These are phyloP conservation scores for Lysiphlebus fabarum DNA, from an alignment of 1,140 invertebrate species.

Conservation along the genomic window DNA sequence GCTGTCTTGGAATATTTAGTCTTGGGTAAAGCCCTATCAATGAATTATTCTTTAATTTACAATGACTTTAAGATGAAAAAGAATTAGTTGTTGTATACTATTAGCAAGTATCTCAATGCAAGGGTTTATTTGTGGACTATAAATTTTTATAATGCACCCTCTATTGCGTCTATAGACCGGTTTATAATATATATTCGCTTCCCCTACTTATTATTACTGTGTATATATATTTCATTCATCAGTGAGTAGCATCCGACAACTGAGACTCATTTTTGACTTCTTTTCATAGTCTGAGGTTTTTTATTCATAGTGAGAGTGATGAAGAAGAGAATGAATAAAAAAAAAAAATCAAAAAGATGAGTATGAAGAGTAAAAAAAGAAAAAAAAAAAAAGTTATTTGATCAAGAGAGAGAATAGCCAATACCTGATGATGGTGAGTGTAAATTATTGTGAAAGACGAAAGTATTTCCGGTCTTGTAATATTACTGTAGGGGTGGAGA, in stretches of 20 bases:
- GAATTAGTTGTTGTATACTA: conserved; percentile 16
- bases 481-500: conserved; percentile 13
- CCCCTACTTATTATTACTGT: not conserved
- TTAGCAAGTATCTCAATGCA: conserved; percentile 22
- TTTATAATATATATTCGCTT: not conserved
- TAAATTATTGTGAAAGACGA: conserved; percentile 9
- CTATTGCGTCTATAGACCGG: conserved; percentile 13
- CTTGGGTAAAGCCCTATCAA: no score
- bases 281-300: conserved; percentile 8
- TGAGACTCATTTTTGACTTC: conserved; percentile 24
- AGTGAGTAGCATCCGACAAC: not conserved
- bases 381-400: not conserved
- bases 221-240: conserved; percentile 9
- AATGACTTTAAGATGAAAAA: conserved; percentile 1
- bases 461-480: conserved; percentile 29
- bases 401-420: not conserved
- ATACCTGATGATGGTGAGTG: conserved; percentile 10
- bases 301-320: not conserved
- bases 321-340: conserved; percentile 7
- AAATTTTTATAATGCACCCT: conserved; percentile 26
- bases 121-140: conserved; percentile 28
- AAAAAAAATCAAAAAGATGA: not conserved
- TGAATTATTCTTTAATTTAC: no score
- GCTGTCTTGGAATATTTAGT: no score
- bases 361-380: no score